Conservation (phyloP, 2,888 invertebrate species). For the Plusia festucae region DNA sequence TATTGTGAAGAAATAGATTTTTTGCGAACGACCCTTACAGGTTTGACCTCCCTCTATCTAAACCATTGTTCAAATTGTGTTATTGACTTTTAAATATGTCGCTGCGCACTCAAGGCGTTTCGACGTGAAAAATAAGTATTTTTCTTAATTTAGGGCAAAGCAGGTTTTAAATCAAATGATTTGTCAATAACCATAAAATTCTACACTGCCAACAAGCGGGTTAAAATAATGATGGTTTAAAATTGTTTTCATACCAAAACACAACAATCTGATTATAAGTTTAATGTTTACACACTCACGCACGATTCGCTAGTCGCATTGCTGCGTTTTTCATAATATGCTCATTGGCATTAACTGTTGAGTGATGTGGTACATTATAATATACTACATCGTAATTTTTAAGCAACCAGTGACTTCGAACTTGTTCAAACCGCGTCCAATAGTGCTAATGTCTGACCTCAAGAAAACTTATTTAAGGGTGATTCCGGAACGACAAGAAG, state of each 20-base stretch:
- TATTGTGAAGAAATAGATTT: too few relatives aligned
- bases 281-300: constrained; percentile 8
- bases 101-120: too few relatives aligned
- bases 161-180: too few relatives aligned
- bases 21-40: too few relatives aligned
- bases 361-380: constrained; percentile 7
- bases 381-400: background rate
- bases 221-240: background rate
- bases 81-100: too few relatives aligned
- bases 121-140: too few relatives aligned
- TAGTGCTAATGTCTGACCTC: background rate
- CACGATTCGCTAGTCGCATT: constrained; percentile 5
- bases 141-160: too few relatives aligned
- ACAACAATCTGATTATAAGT: constrained; percentile 15
- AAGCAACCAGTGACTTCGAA: background rate
- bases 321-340: background rate
- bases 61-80: too few relatives aligned
- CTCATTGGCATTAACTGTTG: constrained; percentile 3
- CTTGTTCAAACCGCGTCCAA: background rate
- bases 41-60: too few relatives aligned
- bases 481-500: background rate
- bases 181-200: too few relatives aligned
- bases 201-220: background rate
- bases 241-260: constrained; percentile 13
- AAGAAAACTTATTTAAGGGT: background rate